phyloP scores from a whole-genome alignment of 2,113 vertebrate genomes.

The Rhinopomastus cyanomelas region DNA sequence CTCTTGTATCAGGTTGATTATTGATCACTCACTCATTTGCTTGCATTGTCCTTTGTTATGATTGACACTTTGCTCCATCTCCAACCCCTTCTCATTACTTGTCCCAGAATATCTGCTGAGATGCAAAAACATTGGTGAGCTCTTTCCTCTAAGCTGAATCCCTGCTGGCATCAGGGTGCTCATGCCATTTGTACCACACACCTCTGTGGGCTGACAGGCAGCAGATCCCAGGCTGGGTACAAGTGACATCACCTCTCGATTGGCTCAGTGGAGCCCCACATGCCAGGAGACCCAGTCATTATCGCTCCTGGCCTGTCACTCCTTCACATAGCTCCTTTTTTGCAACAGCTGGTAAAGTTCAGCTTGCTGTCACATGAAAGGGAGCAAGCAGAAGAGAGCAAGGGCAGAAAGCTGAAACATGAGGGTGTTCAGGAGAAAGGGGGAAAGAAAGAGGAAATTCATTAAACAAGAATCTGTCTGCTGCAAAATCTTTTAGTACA shows the following conservation, averaged over 20 bases:
- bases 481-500: slow-evolving; percentile 51
- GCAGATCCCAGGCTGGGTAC: background rate
- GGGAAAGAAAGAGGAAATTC: slow-evolving; percentile 37
- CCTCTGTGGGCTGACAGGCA: background rate
- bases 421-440: background rate
- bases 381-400: background rate
- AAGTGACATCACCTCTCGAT: background rate
- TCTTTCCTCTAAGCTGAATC: background rate
- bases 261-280: background rate
- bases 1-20: background rate
- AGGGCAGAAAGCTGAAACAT: background rate
- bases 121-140: background rate
- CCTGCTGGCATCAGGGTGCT: background rate
- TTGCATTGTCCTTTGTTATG: background rate
- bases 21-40: background rate
- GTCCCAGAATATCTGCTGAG: background rate
- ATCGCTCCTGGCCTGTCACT: background rate
- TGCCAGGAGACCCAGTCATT: background rate
- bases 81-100: background rate
- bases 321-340: background rate
- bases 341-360: slow-evolving; percentile 42
- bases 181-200: background rate
- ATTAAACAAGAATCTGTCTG: slow-evolving; percentile 33
- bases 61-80: too few species aligned
- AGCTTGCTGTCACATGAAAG: slow-evolving; percentile 36